These are phyloP conservation scores for Heliconius himera DNA, from an alignment of 1,140 invertebrate genomes.

Conservation along the genomic window DNA sequence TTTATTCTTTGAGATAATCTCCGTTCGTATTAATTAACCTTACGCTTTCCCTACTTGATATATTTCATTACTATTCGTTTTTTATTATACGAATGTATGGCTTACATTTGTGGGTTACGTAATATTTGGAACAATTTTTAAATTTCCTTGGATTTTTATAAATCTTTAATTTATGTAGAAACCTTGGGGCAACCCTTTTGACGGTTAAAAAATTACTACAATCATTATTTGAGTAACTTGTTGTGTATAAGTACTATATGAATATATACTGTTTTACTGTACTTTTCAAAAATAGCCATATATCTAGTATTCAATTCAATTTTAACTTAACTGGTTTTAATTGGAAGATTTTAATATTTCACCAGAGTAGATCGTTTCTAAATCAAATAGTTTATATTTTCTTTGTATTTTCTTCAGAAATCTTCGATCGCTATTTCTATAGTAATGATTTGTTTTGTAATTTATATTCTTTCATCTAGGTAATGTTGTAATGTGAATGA, in stretches of 20 bases:
- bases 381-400: too few species aligned
- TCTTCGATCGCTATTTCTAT: neutral
- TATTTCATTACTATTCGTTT: neutral
- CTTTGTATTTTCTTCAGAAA: too few species aligned
- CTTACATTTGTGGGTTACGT: neutral
- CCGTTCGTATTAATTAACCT: neutral
- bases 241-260: neutral
- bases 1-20: conserved; percentile 13
- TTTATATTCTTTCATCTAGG: neutral
- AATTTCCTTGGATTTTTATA: neutral
- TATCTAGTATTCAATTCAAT: neutral
- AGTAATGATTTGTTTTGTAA: neutral
- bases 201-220: neutral
- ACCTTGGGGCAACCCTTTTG: neutral
- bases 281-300: neutral
- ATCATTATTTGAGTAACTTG: neutral
- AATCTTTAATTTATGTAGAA: conserved; percentile 4
- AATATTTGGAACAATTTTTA: neutral
- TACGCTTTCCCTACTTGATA: conserved; percentile 4
- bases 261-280: neutral
- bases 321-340: too few species aligned
- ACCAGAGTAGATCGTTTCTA: neutral
- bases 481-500: neutral
- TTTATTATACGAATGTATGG: neutral
- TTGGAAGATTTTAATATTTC: conserved; percentile 21